A percentile compares a stretch with the other conserved stretches of the same genome.
Conservation (phyloP, 2,113 vertebrate genomes). For the Notothenia coriiceps region DNA sequence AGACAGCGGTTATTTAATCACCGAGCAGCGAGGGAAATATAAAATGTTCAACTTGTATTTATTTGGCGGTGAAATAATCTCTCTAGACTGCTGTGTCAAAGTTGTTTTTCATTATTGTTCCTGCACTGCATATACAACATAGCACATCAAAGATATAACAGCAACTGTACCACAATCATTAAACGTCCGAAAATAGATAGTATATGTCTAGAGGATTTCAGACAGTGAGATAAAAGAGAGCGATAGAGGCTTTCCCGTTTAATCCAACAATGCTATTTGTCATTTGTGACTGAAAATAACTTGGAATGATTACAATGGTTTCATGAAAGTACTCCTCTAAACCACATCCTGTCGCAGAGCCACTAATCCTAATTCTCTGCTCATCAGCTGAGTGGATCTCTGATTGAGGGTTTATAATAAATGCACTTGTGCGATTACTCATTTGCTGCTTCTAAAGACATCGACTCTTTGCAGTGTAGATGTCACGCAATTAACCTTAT, state of each 20-base stretch:
- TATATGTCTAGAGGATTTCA: background rate
- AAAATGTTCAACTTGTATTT: background rate
- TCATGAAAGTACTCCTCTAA: conserved; percentile 8
- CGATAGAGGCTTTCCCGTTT: background rate
- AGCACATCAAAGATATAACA: background rate
- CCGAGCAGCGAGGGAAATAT: background rate
- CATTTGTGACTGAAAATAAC: conserved; percentile 10
- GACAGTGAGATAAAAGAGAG: background rate
- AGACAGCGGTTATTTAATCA: background rate
- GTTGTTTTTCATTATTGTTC: background rate
- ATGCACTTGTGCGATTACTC: conserved; percentile 5
- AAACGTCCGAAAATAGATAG: background rate
- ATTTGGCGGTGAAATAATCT: background rate
- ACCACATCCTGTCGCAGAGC: conserved; percentile 4
- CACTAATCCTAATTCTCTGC: conserved; percentile 34
- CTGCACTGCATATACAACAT: background rate
- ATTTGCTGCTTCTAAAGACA: conserved; percentile 13
- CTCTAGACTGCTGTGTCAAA: background rate
- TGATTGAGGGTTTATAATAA: conserved; percentile 16
- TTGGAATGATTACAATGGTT: background rate
- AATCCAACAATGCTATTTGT: background rate
- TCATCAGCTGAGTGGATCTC: conserved; percentile 45
- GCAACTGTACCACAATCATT: background rate
- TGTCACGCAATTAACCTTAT: conserved; percentile 42
- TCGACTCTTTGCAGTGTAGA: conserved; percentile 2